These are phyloP conservation scores for Lasioglossum albipes DNA, from an alignment of 1,140 invertebrate species.

Conservation along the genomic window DNA sequence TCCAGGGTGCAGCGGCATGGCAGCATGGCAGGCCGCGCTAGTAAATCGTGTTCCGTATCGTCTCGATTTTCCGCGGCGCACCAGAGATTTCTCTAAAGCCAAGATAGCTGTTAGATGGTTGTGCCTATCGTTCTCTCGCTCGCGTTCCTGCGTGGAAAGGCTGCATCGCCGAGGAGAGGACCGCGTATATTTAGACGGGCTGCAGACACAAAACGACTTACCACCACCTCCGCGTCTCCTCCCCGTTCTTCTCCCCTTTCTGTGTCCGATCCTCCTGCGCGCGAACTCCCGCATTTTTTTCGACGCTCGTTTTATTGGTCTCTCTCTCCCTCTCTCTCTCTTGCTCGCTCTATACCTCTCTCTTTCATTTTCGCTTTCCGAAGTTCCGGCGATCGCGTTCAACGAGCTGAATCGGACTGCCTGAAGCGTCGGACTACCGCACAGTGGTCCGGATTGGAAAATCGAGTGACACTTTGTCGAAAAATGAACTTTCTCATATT, in stretches of 20 bases:
- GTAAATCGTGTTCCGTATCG: neutral
- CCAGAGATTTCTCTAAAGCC: constrained; percentile 46
- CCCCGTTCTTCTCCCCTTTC: constrained; percentile 16
- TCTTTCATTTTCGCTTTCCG: constrained; percentile 3
- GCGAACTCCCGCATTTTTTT: neutral
- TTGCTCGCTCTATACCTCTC: neutral
- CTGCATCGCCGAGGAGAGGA: constrained; percentile 56
- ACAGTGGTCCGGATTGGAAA: too few species aligned
- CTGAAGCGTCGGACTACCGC: too few species aligned
- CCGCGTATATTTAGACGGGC: constrained; percentile 72
- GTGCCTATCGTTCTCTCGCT: neutral
- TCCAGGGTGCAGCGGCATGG: too few species aligned
- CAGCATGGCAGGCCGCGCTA: too few species aligned
- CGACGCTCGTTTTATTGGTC: constrained; percentile 8
- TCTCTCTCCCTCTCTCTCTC: neutral
- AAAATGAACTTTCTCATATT: too few species aligned
- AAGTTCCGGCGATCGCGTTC: constrained; percentile 14
- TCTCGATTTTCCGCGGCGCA: neutral
- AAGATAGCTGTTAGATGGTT: constrained; percentile 20
- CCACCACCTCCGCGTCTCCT: constrained; percentile 65
- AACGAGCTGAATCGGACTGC: neutral
- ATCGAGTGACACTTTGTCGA: too few species aligned
- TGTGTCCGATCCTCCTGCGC: constrained; percentile 7
- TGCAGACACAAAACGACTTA: constrained; percentile 75
- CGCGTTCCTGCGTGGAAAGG: constrained; percentile 38